Evolutionary conservation across 2,888 invertebrate genomes (phyloP).

Genomic region (Isotomurus palustris): DNA sequence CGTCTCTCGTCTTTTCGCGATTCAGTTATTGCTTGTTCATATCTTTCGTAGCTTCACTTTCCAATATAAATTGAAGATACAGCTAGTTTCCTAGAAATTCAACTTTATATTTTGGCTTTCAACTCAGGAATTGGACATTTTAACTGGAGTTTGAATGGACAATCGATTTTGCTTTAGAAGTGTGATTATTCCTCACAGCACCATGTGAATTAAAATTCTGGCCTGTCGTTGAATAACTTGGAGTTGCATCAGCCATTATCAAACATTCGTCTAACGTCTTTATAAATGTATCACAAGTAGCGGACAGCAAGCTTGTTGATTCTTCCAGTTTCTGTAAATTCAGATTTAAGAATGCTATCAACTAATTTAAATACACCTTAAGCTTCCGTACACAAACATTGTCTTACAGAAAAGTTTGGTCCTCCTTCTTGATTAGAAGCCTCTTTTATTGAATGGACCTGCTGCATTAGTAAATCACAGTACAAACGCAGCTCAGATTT

Average conservation of each 20-base stretch:
- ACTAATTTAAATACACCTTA: not conserved
- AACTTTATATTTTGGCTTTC: not conserved
- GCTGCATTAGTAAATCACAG: constrained; percentile 78
- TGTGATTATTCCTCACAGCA: constrained; percentile 24
- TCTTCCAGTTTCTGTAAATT: constrained; percentile 63
- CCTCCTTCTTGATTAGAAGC: constrained; percentile 57
- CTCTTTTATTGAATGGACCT: constrained; percentile 70
- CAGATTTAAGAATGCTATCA: not conserved
- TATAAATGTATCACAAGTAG: constrained; percentile 79
- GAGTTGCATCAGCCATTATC: constrained; percentile 51
- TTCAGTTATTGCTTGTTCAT: no score
- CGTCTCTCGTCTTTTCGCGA: no score
- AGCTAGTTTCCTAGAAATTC: no score
- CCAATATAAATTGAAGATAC: no score
- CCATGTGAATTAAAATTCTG: constrained; percentile 25
- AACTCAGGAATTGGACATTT: not conserved
- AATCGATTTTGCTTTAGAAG: constrained; percentile 33
- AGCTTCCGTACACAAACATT: not conserved
- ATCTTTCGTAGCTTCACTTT: no score
- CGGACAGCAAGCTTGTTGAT: constrained; percentile 66
- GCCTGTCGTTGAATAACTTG: constrained; percentile 23
- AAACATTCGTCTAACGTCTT: constrained; percentile 75
- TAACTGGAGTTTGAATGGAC: constrained; percentile 37
- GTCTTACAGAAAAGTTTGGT: constrained; percentile 58
- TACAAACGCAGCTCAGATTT: constrained; percentile 72